These are phyloP conservation scores for Pherbina coryleti DNA, from an alignment of 2,888 invertebrate genomes.

Conservation along the genomic window DNA sequence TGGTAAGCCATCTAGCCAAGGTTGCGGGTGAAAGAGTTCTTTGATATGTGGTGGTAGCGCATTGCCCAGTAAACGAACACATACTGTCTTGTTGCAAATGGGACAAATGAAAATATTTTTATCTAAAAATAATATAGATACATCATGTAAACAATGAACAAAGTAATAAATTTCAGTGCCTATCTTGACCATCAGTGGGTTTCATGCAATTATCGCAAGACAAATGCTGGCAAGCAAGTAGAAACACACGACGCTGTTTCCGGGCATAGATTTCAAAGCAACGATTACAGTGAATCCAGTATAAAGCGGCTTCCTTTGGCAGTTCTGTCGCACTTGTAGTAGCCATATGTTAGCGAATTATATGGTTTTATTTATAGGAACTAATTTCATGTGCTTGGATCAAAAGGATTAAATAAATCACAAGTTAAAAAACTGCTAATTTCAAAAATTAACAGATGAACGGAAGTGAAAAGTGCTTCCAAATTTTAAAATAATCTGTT, in stretches of 20 bases:
- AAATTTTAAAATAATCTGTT: too few species aligned
- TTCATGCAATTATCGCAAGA: constrained; percentile 56
- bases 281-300: constrained; percentile 64
- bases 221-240: constrained; percentile 61
- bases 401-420: too few species aligned
- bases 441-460: too few species aligned
- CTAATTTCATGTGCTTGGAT: too few species aligned
- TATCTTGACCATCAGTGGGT: constrained; percentile 25
- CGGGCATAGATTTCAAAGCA: constrained; percentile 55
- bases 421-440: too few species aligned
- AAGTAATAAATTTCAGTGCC: neutral
- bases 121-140: constrained; percentile 42
- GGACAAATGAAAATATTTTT: constrained; percentile 53
- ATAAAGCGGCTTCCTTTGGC: constrained; percentile 16
- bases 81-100: constrained; percentile 52
- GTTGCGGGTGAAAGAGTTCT: constrained; percentile 60
- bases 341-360: too few species aligned
- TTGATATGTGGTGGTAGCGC: constrained; percentile 56
- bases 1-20: constrained; percentile 52
- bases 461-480: too few species aligned
- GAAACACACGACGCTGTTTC: constrained; percentile 49
- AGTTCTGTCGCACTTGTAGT: neutral
- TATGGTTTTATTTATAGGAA: too few species aligned
- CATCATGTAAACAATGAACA: neutral
- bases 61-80: constrained; percentile 57